phyloP scores from a whole-genome alignment of 2,113 vertebrate genomes.

The Oostethus manadensis region DNA sequence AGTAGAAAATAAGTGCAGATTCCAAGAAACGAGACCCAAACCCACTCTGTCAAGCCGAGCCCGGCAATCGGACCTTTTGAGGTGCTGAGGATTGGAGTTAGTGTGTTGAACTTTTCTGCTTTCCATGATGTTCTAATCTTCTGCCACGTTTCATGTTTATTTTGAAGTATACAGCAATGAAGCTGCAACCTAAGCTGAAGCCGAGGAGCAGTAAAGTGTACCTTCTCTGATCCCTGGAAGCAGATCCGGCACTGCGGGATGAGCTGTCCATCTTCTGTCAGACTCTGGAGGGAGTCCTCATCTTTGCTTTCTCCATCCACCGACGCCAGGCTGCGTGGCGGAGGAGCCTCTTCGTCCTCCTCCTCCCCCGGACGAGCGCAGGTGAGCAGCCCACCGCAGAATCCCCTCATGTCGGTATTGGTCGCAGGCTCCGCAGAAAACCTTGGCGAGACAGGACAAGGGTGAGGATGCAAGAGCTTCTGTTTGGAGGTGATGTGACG shows the following conservation, averaged over 20 bases:
- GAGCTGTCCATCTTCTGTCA: slow-evolving; percentile 76
- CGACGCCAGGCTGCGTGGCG: slow-evolving; percentile 65
- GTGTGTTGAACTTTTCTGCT: too few relatives aligned
- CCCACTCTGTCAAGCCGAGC: too few relatives aligned
- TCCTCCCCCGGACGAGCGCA: slow-evolving; percentile 67
- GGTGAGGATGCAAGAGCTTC: too few relatives aligned
- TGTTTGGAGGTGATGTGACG: neutral
- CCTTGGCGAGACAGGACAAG: neutral
- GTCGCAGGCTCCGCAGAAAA: slow-evolving; percentile 57
- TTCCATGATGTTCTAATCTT: too few relatives aligned
- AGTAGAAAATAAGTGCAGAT: too few relatives aligned
- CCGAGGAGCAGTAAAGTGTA: slow-evolving; percentile 39
- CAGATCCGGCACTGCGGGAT: slow-evolving; percentile 84
- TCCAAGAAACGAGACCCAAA: too few relatives aligned
- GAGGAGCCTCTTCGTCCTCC: slow-evolving; percentile 74
- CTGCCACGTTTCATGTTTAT: neutral
- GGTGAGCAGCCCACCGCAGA: slow-evolving; percentile 66
- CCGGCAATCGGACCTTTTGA: too few relatives aligned
- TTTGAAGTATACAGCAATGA: neutral
- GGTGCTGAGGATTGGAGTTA: too few relatives aligned
- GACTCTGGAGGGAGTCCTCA: slow-evolving; percentile 80
- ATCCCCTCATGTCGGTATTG: slow-evolving; percentile 66
- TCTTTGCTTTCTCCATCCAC: slow-evolving; percentile 65
- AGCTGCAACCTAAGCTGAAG: neutral
- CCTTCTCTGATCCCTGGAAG: slow-evolving; percentile 86